Evolutionary conservation across 2,797 vertebrate species (phyloP).

Genomic region (Squalus acanthias): DNA sequence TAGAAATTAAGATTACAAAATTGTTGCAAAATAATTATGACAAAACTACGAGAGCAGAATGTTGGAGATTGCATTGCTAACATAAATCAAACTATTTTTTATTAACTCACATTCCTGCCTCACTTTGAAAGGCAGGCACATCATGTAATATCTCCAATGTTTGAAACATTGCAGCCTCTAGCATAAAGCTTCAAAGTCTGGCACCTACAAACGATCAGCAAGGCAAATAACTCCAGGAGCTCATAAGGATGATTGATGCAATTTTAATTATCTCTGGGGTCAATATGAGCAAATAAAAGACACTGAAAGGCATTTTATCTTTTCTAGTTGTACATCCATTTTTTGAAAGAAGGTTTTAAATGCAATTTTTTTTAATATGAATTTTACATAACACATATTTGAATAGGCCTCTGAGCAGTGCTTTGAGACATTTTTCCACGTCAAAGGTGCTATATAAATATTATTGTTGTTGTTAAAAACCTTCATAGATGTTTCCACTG

Average conservation of each 20-base stretch:
- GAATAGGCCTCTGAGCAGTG: not conserved
- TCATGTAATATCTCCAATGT: not conserved
- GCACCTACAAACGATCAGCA: slow-evolving; percentile 20
- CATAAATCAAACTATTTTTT: slow-evolving; percentile 16
- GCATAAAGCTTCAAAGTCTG: slow-evolving; percentile 25
- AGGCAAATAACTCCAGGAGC: slow-evolving; percentile 18
- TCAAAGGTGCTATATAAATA: slow-evolving; percentile 4
- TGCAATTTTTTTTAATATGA: not conserved
- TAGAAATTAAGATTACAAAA: not conserved
- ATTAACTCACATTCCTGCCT: not conserved
- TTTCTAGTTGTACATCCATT: not conserved
- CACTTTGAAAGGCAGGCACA: not conserved
- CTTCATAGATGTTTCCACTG: slow-evolving; percentile 17
- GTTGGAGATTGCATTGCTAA: not conserved
- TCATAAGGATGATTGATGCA: slow-evolving; percentile 24
- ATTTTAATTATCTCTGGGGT: slow-evolving; percentile 26
- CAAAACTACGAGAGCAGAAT: not conserved
- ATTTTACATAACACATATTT: not conserved
- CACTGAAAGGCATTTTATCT: not conserved
- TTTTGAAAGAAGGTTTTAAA: not conserved
- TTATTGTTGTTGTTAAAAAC: not conserved
- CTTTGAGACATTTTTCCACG: not conserved
- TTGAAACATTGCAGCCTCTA: slow-evolving; percentile 16
- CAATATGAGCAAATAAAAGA: slow-evolving; percentile 17
- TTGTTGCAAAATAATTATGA: not conserved